Base-by-base conservation (phyloP, 2,888 invertebrate species). In the Phengaris alcon region DNA sequence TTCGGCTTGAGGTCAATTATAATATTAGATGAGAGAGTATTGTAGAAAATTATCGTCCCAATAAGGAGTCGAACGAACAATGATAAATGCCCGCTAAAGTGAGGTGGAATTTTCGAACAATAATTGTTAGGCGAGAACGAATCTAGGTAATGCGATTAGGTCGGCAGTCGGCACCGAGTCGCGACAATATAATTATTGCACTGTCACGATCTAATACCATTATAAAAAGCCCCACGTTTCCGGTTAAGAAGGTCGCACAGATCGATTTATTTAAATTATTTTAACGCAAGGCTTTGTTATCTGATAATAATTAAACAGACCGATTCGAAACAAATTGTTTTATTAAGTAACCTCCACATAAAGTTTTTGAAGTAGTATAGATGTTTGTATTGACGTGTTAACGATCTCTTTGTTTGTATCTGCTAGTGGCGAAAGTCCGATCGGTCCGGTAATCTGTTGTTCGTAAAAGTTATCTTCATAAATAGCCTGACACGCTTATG, bases 171-270 rank as follows among this genome's bases (percentile, higher is more conserved):
- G 64, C 64, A 64, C 64, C 35, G 64, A 64, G 77, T 76, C 73
- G 70, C 48, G 73, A 73, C 78, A 72, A 75, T 76, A 78, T 74
- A 76, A 75, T 78, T 78, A 78, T 75, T 77, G 80, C 81, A 77
- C 75, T 79, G 80, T 82, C 83, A 83, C 82, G 81, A 81, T 78
- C 80, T 79, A 80, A 83, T 82, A 81, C 78, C 74, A 77, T 78
- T 79, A 80, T 79, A 78, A 79, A 77, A 82, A 82, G 77, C 81
- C 79, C 78, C 77, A 79, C 78, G 79, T 82, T 84, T 84, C 84
- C 82, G 84, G 81, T 79, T 82, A 82, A 81, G 80, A 82, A 82
- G 82, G 81, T 83, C 82, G 80, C 76, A 80, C 78, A 80, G 80
- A 83, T 79, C 79, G 79, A 83, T 75, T 75, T 57, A 82, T 80